These are phyloP conservation scores for Tamias sibiricus DNA, from an alignment of 2,113 vertebrate genomes.

Conservation along the genomic window DNA sequence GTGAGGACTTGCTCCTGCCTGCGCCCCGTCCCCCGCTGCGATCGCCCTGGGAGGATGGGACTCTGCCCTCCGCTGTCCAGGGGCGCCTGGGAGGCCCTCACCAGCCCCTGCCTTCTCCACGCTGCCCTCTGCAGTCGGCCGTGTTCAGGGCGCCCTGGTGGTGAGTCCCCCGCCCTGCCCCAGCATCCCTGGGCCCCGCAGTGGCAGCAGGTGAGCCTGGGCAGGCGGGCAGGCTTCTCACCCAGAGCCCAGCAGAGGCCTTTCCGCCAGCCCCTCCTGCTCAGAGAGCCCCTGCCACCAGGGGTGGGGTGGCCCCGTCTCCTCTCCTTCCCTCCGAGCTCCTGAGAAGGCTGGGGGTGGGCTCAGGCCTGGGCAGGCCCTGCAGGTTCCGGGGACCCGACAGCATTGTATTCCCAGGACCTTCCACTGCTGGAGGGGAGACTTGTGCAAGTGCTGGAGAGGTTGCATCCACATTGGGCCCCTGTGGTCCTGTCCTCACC, in stretches of 20 bases:
- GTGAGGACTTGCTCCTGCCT: no score
- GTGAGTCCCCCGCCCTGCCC: no score
- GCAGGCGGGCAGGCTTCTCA: neutral
- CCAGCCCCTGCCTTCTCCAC: neutral
- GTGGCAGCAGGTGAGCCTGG: accelerated
- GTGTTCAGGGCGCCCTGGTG: neutral
- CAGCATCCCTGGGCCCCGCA: accelerated
- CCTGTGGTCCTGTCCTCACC: no score
- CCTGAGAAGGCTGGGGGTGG: neutral
- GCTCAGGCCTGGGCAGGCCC: neutral
- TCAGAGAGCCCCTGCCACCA: neutral
- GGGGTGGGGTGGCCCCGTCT: no score
- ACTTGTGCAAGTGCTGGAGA: neutral
- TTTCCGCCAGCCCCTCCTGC: neutral
- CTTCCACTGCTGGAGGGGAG: no score
- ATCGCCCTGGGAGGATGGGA: accelerated
- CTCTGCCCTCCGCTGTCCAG: accelerated
- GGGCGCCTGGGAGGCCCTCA: accelerated
- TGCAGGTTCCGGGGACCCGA: neutral
- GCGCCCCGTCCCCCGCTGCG: accelerated
- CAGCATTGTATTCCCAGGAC: neutral
- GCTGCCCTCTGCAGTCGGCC: neutral
- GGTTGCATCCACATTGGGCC: neutral
- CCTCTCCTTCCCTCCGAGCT: neutral
- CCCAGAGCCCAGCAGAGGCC: neutral